Percentiles rank a stretch among this genome's conserved stretches.
Conservation (phyloP, 2,888 invertebrate species). For the Eupithecia inturbata region DNA sequence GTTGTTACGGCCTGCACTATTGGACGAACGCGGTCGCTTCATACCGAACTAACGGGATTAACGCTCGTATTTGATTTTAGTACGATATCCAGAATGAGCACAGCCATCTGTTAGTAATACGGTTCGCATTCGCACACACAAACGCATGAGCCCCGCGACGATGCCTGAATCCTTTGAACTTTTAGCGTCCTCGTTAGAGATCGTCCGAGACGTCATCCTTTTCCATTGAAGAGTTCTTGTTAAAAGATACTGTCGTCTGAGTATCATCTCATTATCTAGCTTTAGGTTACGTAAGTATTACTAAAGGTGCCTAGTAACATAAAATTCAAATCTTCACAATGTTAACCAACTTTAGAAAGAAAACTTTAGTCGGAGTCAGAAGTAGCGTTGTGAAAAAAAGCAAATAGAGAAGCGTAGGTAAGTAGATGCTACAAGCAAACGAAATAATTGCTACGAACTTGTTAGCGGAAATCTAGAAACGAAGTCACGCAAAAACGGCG, state of each 20-base stretch:
- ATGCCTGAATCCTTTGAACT: constrained; percentile 52
- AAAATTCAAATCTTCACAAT: constrained; percentile 12
- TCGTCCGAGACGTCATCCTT: constrained; percentile 49
- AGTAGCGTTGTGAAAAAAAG: constrained; percentile 16
- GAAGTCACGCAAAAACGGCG: constrained; percentile 66
- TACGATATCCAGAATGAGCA: constrained; percentile 61
- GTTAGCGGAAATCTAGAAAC: constrained; percentile 44
- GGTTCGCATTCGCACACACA: constrained; percentile 33
- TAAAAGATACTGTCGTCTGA: constrained; percentile 47
- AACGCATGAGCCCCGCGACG: constrained; percentile 28
- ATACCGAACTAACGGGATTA: constrained; percentile 79
- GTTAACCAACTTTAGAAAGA: constrained; percentile 7
- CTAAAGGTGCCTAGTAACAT: constrained; percentile 17
- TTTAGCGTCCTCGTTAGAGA: constrained; percentile 56
- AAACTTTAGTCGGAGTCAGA: background rate
- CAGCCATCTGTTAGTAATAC: constrained; percentile 57
- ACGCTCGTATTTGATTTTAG: constrained; percentile 72
- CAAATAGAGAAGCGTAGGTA: background rate
- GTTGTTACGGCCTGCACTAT: constrained; percentile 64
- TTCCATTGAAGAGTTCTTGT: constrained; percentile 50
- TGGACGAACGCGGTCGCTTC: constrained; percentile 70
- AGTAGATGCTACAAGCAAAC: constrained; percentile 21
- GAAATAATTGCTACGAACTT: constrained; percentile 34
- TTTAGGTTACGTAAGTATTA: constrained; percentile 42
- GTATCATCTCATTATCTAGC: constrained; percentile 56